These are phyloP conservation scores for Pipistrellus pygmaeus DNA, from an alignment of 2,797 vertebrate genomes.

Conservation along the genomic window DNA sequence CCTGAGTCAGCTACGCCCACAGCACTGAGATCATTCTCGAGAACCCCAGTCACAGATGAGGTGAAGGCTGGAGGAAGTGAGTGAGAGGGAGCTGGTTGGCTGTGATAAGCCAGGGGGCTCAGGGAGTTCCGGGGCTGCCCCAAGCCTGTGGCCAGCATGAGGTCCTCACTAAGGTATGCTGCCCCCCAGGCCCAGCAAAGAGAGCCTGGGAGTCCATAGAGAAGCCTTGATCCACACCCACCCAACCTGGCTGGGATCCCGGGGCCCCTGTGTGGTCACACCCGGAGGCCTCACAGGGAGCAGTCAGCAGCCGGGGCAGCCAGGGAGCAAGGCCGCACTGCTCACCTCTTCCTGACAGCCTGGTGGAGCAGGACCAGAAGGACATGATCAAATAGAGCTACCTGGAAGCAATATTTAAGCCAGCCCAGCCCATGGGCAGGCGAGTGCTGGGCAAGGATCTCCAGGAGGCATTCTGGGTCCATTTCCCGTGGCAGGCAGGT, in stretches of 20 bases:
- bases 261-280: background rate
- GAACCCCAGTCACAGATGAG: background rate
- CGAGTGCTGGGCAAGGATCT: background rate
- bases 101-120: fast-evolving
- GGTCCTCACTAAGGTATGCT: background rate
- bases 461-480: background rate
- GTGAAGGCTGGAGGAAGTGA: background rate
- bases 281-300: background rate
- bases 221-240: background rate
- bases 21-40: constrained; percentile 20
- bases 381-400: fast-evolving
- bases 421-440: background rate
- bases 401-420: background rate
- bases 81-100: background rate
- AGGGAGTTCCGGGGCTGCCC: background rate
- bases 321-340: fast-evolving
- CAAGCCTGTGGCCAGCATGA: background rate
- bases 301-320: background rate
- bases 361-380: background rate
- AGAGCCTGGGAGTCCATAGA: background rate
- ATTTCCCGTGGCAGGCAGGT: background rate
- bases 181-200: background rate
- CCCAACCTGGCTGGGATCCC: background rate
- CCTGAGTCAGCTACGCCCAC: background rate
- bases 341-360: background rate